These are phyloP conservation scores for Bubo scandiacus DNA, from an alignment of 2,113 vertebrate genomes.

Conservation along the genomic window DNA sequence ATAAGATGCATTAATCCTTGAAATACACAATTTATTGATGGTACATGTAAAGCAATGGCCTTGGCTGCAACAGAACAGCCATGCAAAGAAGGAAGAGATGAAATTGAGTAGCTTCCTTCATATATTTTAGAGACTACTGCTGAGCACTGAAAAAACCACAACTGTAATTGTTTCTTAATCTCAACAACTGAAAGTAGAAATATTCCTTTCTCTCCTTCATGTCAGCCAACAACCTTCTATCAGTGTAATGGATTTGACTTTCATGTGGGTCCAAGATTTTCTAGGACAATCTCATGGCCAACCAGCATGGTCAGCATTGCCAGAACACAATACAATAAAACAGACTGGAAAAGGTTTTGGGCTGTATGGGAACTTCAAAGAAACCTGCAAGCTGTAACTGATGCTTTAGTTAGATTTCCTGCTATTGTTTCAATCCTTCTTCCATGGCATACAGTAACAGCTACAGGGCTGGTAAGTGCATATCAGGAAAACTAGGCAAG, in stretches of 20 bases:
- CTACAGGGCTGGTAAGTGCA: neutral
- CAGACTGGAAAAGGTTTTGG: neutral
- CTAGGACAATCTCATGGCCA: neutral
- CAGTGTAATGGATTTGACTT: neutral
- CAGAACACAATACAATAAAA: neutral
- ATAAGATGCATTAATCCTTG: neutral
- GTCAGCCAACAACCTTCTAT: neutral
- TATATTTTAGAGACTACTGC: neutral
- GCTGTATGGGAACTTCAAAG: neutral
- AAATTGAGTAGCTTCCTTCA: neutral
- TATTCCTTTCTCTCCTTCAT: neutral
- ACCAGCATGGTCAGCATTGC: neutral
- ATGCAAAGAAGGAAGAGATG: neutral
- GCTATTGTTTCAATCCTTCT: neutral
- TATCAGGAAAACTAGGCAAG: neutral
- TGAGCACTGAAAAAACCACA: neutral
- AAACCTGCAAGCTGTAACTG: neutral
- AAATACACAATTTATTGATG: neutral
- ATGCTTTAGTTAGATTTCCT: neutral
- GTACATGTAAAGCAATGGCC: neutral
- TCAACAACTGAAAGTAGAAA: neutral
- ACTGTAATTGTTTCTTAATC: neutral
- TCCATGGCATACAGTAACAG: neutral
- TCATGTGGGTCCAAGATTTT: neutral
- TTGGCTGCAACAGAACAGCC: neutral